phyloP scores from a whole-genome alignment of 2,797 vertebrate genomes.

The Bradypus variegatus region DNA sequence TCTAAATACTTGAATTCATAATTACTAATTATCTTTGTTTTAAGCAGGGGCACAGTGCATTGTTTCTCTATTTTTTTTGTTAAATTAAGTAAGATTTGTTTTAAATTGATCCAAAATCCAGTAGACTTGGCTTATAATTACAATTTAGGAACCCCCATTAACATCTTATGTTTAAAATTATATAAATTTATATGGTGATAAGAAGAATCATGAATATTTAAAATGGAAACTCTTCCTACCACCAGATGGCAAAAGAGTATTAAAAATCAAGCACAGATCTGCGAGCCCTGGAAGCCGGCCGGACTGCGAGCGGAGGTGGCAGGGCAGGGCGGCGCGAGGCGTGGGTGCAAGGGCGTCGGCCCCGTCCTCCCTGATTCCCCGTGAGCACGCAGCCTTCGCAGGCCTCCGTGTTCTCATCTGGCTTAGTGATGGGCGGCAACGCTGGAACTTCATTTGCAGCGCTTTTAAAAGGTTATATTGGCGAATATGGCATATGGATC shows the following conservation, averaged over 20 bases:
- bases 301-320: no score
- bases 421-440: no score
- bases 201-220: neutral
- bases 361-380: no score
- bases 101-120: neutral
- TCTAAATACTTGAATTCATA: slow-evolving; percentile 12
- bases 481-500: no score
- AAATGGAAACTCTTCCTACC: slow-evolving; percentile 9
- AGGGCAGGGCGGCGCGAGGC: no score
- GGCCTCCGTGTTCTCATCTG: no score
- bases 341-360: no score
- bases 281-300: no score
- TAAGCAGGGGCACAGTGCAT: neutral
- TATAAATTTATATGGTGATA: neutral
- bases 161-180: slow-evolving; percentile 3
- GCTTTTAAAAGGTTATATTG: no score
- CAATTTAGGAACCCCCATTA: neutral
- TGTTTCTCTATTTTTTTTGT: neutral
- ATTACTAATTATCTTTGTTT: slow-evolving; percentile 7
- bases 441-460: no score
- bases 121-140: neutral
- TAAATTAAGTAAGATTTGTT: slow-evolving; percentile 2
- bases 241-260: slow-evolving; percentile 45
- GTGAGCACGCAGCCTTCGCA: no score
- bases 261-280: neutral